Conservation (phyloP, 2,888 invertebrate species). For the Sylvicola cinctus region DNA sequence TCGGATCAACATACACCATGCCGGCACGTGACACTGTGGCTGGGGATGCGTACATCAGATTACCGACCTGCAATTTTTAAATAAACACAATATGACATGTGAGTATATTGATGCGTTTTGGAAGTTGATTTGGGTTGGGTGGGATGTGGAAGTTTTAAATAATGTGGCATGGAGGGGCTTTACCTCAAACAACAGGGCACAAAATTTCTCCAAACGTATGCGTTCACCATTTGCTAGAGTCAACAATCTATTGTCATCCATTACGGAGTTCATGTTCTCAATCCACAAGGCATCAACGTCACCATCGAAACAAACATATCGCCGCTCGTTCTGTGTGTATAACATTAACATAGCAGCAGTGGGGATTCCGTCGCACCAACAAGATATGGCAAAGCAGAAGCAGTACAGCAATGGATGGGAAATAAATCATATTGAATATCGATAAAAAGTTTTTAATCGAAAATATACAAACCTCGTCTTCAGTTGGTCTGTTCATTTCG, state of each 20-base stretch:
- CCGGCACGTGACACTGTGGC: slow-evolving; percentile 84
- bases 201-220: slow-evolving; percentile 60
- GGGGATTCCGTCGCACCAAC: no score
- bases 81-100: slow-evolving; percentile 2
- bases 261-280: slow-evolving; percentile 93
- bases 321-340: slow-evolving; percentile 38
- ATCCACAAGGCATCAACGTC: slow-evolving; percentile 91
- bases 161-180: no score
- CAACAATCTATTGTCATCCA: slow-evolving; percentile 83
- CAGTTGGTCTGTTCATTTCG: slow-evolving; percentile 61
- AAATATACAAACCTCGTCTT: slow-evolving; percentile 18
- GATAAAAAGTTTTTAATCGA: no score
- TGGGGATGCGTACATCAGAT: slow-evolving; percentile 76
- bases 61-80: slow-evolving; percentile 46
- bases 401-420: no score
- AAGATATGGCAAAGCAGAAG: no score
- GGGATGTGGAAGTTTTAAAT: no score
- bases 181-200: slow-evolving; percentile 69
- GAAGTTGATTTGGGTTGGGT: slow-evolving; percentile 2
- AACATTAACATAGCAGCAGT: slow-evolving; percentile 29
- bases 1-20: slow-evolving; percentile 87
- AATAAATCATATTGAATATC: no score
- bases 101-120: slow-evolving; percentile 1
- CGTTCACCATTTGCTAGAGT: slow-evolving; percentile 83
- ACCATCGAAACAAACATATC: slow-evolving; percentile 79